phyloP scores from a whole-genome alignment of 2,113 vertebrate species.

The Sander lucioperca region DNA sequence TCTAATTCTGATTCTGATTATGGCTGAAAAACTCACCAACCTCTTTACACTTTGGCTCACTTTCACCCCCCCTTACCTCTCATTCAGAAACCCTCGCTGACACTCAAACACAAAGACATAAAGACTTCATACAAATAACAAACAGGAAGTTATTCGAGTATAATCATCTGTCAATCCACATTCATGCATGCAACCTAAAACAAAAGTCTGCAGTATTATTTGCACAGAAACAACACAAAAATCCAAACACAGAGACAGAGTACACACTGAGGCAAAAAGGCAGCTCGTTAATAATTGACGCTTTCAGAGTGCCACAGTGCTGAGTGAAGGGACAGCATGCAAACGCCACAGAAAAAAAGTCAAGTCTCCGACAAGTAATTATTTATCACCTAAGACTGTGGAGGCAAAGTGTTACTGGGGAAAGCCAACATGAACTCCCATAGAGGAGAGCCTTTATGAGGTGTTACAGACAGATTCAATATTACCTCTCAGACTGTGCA shows the following conservation, averaged over 20 bases:
- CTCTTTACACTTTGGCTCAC: slow-evolving; percentile 4
- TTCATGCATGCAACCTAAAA: neutral
- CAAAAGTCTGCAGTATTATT: neutral
- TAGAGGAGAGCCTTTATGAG: slow-evolving; percentile 40
- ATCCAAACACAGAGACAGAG: slow-evolving; percentile 33
- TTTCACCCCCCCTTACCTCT: neutral
- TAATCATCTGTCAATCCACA: neutral
- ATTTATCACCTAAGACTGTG: slow-evolving; percentile 77
- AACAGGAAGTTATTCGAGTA: neutral
- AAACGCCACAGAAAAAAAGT: slow-evolving; percentile 72
- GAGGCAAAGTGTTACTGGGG: slow-evolving; percentile 49
- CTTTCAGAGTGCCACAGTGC: slow-evolving; percentile 63
- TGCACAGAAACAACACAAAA: slow-evolving; percentile 21
- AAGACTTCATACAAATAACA: neutral
- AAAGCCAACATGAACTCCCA: slow-evolving; percentile 48
- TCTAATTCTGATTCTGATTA: neutral
- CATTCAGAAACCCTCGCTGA: neutral
- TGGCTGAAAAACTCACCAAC: neutral
- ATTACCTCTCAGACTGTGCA: slow-evolving; percentile 40
- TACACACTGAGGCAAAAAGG: slow-evolving; percentile 58
- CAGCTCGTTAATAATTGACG: slow-evolving; percentile 82
- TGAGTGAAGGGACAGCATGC: slow-evolving; percentile 65
- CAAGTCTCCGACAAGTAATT: slow-evolving; percentile 74
- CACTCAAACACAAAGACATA: neutral
- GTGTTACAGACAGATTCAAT: slow-evolving; percentile 47